Evolutionary conservation across 2,113 vertebrate genomes (phyloP).

Genomic region (Martes martes): DNA sequence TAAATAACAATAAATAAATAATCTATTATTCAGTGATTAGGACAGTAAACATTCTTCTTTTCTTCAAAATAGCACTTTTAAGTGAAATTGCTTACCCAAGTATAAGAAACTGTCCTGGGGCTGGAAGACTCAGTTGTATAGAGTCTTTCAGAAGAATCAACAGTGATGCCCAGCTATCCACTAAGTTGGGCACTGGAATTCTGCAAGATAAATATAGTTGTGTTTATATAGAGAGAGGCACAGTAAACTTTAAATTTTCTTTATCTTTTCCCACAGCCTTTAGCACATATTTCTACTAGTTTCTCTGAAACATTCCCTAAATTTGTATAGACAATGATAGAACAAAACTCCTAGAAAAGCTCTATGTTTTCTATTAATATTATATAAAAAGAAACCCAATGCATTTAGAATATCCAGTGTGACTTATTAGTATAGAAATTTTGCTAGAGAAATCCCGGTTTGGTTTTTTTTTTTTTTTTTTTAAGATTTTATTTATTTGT

Average conservation of each 20-base stretch:
- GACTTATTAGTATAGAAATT: slow-evolving; percentile 12
- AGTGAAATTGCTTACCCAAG: slow-evolving; percentile 87
- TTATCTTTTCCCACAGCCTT: background rate
- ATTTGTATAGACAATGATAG: background rate
- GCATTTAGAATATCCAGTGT: background rate
- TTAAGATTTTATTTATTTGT: too few species aligned
- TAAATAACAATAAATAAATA: too few species aligned
- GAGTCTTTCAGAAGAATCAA: slow-evolving; percentile 96
- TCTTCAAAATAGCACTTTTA: slow-evolving; percentile 40
- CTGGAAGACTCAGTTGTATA: slow-evolving; percentile 93
- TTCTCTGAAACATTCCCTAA: slow-evolving; percentile 17
- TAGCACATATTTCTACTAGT: background rate
- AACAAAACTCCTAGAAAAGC: slow-evolving; percentile 29
- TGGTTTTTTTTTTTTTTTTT: too few species aligned
- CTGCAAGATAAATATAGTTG: slow-evolving; percentile 78
- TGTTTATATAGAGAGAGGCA: background rate
- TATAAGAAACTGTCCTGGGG: slow-evolving; percentile 97
- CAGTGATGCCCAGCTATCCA: slow-evolving; percentile 97
- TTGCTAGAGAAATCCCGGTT: background rate
- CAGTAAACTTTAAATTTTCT: background rate
- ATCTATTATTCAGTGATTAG: background rate
- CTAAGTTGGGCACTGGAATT: slow-evolving; percentile 94
- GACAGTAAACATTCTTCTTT: background rate
- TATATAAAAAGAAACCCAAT: slow-evolving; percentile 5
- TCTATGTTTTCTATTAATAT: background rate